Evolutionary conservation across 2,113 vertebrate species (phyloP), one percentile per base, ranked within the genome.

Genomic region (Tychaedon coryphoeus): DNA sequence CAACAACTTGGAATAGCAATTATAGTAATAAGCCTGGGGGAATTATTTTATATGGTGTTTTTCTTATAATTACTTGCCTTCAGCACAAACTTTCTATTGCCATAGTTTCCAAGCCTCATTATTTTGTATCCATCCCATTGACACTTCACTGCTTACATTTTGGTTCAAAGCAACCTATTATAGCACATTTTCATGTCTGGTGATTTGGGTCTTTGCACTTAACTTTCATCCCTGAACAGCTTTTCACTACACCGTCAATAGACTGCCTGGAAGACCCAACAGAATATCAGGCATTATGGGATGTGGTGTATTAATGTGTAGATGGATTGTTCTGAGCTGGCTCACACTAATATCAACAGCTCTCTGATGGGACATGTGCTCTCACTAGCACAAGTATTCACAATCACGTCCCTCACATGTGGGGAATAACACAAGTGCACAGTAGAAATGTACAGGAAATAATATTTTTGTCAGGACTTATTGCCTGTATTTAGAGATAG

Each of bases 311-410:
- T 73, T 45, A 53, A 73, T 65, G 19, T 50, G 54, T 80, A 53
- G 9, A 19, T 83, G 87, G 73, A 67, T 34, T 88, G 53, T 76
- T 92, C 83, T 53, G 48, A 94, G 17, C 11, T 88, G 86, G 28
- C 70, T 42, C 43, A 92, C 65, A n/a, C 33, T 28, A 53, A 8
- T 48, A 62, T 16, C 61, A 69, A 6, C 7, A 54, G 12, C 17
- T 57, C 10, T 43, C 42, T 77, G 64, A 62, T 0, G 2, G 43
- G 10, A 82, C 3, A 4, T 5, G 12, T 8, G 2, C 36, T 31
- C n/a, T 69, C 36, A 53, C 19, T 2, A 34, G 29, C 6, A 14
- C 29, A 82, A 34, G 17, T 19, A 60, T n/a, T 73, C 26, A 25
- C 22, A 77, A 6, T 4, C 8, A 5, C 14, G 18, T 36, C 22